Base-by-base conservation (phyloP, 2,888 invertebrate genomes). In the Chesias legatella region DNA sequence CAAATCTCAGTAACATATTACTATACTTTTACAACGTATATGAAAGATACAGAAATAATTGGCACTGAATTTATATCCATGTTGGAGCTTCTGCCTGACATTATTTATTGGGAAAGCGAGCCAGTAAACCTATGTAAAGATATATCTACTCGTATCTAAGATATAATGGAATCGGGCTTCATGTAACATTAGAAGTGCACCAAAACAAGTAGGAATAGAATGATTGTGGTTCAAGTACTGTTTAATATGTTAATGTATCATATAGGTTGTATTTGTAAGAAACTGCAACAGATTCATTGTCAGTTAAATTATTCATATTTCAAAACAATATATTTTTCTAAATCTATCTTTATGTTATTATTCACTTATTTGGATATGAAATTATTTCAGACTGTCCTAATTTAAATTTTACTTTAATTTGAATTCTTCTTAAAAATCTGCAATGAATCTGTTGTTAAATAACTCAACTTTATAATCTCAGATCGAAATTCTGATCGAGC, bases 201-300 rank as follows among this genome's bases (percentile, higher is more conserved):
- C 77, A 83, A 79, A 86, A 86, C 86, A 62, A 80, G 77, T 85
- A 79, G 80, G 53, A 48, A 67, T 79, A 85, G 83, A 76, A n/a
- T 22, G n/a, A 65, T 75, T 78, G 77, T 74, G 76, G 78, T 79
- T 81, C 71, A 68, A 73, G 68, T 73, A 75, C 73, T 73, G 74
- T 79, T 72, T 79, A 75, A 71, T 57, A 55, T 58, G 58, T 56
- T 67, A 61, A 65, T 67, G 60, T 67, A 65, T n/a, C n/a, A 61
- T 65, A 68, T 71, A 70, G 58, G 67, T 63, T 53, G 54, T 73
- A 73, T 57, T 59, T 62, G 51, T 63, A 63, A 55, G 53, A 54
- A 56, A 53, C 48, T 65, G 36, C 67, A 70, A 67, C 72, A 69
- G 70, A 73, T 73, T 74, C 67, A 63, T 62, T 37, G 34, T 35